Evolutionary conservation across 1,140 invertebrate genomes (phyloP).

Genomic region (Pogonomyrmex barbatus): DNA sequence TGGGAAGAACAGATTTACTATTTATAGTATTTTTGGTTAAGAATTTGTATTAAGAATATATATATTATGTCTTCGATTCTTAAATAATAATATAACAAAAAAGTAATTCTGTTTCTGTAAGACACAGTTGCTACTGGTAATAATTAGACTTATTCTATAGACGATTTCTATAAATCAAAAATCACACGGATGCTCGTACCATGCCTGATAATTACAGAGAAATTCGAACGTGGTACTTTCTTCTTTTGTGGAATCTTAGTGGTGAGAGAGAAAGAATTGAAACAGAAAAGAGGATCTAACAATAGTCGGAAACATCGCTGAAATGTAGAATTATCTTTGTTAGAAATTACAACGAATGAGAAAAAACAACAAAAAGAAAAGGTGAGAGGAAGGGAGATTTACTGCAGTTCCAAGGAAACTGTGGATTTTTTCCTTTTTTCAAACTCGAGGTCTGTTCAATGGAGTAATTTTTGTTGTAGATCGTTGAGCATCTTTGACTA

Average conservation of each 20-base stretch:
- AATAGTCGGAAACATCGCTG: conserved; percentile 28
- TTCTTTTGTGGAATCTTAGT: conserved; percentile 1
- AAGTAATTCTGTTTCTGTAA: conserved; percentile 9
- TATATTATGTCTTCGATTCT: background rate
- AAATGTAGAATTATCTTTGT: conserved; percentile 38
- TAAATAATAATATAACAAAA: background rate
- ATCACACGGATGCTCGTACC: background rate
- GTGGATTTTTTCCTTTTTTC: conserved; percentile 8
- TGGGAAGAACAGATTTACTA: background rate
- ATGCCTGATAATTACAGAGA: conserved; percentile 9
- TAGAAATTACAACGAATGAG: conserved; percentile 9
- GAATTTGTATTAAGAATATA: background rate
- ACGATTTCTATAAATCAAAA: conserved; percentile 27
- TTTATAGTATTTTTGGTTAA: background rate
- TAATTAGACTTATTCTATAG: background rate
- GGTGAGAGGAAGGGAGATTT: background rate
- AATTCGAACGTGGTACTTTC: conserved; percentile 17
- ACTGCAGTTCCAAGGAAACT: conserved; percentile 10
- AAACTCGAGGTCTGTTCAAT: conserved; percentile 10
- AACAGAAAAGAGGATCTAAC: conserved; percentile 25
- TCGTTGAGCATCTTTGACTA: background rate
- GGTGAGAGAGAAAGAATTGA: background rate
- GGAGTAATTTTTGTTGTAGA: conserved; percentile 24
- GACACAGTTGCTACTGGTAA: background rate
- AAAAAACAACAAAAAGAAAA: background rate